These are phyloP conservation scores for Arge pagana DNA, from an alignment of 2,888 invertebrate genomes.

Conservation along the genomic window DNA sequence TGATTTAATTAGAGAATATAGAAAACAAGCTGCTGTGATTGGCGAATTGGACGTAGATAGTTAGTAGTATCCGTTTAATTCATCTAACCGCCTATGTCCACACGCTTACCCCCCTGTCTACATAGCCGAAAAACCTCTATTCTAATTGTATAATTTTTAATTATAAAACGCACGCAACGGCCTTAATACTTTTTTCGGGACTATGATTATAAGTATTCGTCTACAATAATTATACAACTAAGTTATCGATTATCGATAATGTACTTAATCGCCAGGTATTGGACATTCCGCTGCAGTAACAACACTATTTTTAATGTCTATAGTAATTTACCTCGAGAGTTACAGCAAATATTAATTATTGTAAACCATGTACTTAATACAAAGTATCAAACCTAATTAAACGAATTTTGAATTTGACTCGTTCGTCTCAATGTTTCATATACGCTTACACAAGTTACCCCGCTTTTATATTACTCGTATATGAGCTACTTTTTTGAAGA, in stretches of 20 bases:
- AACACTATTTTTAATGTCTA: neutral
- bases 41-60: too few species aligned
- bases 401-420: neutral
- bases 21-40: too few species aligned
- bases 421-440: too few species aligned
- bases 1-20: too few species aligned
- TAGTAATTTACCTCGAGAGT: conserved; percentile 10
- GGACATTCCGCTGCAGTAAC: conserved; percentile 19
- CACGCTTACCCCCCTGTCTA: conserved; percentile 1
- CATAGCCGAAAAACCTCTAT: conserved; percentile 9
- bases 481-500: too few species aligned
- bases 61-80: too few species aligned
- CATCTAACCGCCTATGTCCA: conserved; percentile 2
- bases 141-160: conserved; percentile 4
- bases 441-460: too few species aligned
- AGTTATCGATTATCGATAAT: conserved; percentile 12
- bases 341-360: conserved; percentile 10
- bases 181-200: conserved; percentile 15
- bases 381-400: conserved; percentile 11
- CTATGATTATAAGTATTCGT: neutral
- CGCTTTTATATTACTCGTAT: too few species aligned
- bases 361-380: conserved; percentile 19
- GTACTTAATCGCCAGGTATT: conserved; percentile 22
- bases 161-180: conserved; percentile 7
- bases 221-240: neutral